A percentile compares a stretch with the other conserved stretches of the same genome.
phyloP scores from a whole-genome alignment of 1,140 invertebrate species.

The Conus betulinus region DNA sequence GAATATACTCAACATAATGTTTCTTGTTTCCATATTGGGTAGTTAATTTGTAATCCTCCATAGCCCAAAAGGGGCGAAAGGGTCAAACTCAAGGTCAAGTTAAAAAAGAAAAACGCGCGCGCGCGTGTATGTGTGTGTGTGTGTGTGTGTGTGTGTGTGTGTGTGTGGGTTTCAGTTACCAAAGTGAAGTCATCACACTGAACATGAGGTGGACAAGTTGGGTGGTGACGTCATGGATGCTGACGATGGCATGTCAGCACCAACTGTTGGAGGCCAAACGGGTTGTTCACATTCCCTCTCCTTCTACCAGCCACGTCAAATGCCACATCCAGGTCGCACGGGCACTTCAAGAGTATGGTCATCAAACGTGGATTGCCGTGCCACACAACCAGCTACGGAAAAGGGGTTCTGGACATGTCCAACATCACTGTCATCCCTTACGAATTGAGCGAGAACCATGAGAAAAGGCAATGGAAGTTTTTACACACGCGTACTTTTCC shows the following conservation, averaged over 20 bases:
- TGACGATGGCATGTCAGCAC: not conserved
- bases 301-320: conserved; percentile 22
- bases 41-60: too few relatives aligned
- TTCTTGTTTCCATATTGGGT: too few relatives aligned
- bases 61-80: too few relatives aligned
- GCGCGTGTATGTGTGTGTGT: not conserved
- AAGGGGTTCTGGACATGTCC: conserved; percentile 13
- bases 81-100: too few relatives aligned
- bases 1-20: too few relatives aligned
- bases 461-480: not conserved
- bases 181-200: too few relatives aligned
- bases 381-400: conserved; percentile 2
- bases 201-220: not conserved
- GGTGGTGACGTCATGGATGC: not conserved
- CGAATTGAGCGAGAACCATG: not conserved
- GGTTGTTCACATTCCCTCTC: conserved; percentile 18
- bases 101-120: too few relatives aligned
- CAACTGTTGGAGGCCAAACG: conserved; percentile 4
- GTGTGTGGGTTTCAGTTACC: not conserved
- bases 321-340: conserved; percentile 34
- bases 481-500: not conserved
- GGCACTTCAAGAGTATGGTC: conserved; percentile 8
- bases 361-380: conserved; percentile 27
- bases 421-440: conserved; percentile 28
- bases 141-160: conserved; percentile 10